Percentiles rank a stretch among this genome's conserved stretches.
Evolutionary conservation across 2,888 invertebrate genomes (phyloP).

Genomic region (Lacanobia wlatinum): DNA sequence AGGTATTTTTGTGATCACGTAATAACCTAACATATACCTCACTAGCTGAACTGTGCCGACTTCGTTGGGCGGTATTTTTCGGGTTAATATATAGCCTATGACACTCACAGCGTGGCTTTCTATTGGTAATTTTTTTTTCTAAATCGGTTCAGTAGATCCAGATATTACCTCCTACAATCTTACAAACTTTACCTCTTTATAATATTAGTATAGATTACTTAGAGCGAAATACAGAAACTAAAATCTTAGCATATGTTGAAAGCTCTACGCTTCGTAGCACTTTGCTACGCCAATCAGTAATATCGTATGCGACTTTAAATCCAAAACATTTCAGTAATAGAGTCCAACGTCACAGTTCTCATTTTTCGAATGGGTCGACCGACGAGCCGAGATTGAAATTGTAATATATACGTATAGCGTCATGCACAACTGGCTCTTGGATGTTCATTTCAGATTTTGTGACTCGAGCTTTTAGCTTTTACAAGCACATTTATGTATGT

Average conservation of each 20-base stretch:
- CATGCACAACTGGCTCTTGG: slow-evolving; percentile 71
- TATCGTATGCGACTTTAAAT: slow-evolving; percentile 41
- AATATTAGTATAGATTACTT: too few species aligned
- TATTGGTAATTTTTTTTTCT: too few species aligned
- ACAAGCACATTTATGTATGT: slow-evolving; percentile 7
- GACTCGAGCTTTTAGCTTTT: slow-evolving; percentile 24
- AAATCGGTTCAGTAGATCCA: too few species aligned
- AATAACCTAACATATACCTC: too few species aligned
- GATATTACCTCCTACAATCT: too few species aligned
- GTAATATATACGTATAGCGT: slow-evolving; percentile 66
- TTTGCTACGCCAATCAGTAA: slow-evolving; percentile 18
- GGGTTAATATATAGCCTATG: too few species aligned
- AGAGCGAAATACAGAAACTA: not conserved
- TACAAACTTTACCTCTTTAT: too few species aligned
- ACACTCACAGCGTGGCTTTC: too few species aligned
- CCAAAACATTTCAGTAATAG: slow-evolving; percentile 55
- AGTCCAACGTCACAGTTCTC: slow-evolving; percentile 73
- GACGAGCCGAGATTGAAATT: slow-evolving; percentile 78
- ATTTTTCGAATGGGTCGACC: slow-evolving; percentile 77
- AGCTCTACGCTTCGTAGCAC: slow-evolving; percentile 25
- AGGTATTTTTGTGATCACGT: too few species aligned
- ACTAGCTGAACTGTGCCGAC: too few species aligned
- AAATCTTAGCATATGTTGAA: not conserved
- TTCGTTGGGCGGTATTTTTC: too few species aligned
- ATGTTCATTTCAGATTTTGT: slow-evolving; percentile 56